Evolutionary conservation across 2,888 invertebrate species (phyloP), one percentile per base, ranked within the genome.

Genomic region (Helleia helle): DNA sequence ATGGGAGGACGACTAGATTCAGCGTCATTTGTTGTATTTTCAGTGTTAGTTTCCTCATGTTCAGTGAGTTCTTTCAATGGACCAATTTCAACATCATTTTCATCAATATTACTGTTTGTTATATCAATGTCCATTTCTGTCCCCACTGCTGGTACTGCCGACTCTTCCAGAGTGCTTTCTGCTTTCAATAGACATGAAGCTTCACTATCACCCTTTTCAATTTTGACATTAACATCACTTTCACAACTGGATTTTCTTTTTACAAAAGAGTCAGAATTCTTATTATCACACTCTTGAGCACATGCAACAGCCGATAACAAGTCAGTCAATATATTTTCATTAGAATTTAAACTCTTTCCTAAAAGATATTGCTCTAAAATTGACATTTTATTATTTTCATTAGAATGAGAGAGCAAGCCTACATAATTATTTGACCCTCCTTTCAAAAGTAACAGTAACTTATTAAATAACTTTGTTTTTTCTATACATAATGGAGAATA

Each of bases 401-500:
- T 81, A 34, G 62, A 58, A 59, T 68, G 72, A n/a, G 65, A 59
- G 8, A 81, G 49, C 49, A 84, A 65, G 46, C 56, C 64, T 1
- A 11, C 18, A 12, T 87, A 75, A 49, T 86, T 86, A 28, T 83
- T 56, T 14, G 60, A 63, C 42, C 90, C 91, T 2, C 90, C 90
- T 89, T 63, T 91, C 73, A 60, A 90, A 59, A 53, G 90, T 58
- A 42, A 86, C 55, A 53, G 90, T 36, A 94, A 69, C 56, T 93
- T 91, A 51, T 89, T 89, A 36, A 93, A 87, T 3, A 94, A 80
- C 52, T 88, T 87, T 3, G 88, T 89, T 62, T 92, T 91, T 61
- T 91, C 90, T 39, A 93, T 80, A 62, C 95, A 96, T 34, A 92
- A 69, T 0, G 95, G 93, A 0, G 95, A 95, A 64, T 93, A 96